phyloP scores from a whole-genome alignment of 2,888 invertebrate species.

The Mythimna impura region DNA sequence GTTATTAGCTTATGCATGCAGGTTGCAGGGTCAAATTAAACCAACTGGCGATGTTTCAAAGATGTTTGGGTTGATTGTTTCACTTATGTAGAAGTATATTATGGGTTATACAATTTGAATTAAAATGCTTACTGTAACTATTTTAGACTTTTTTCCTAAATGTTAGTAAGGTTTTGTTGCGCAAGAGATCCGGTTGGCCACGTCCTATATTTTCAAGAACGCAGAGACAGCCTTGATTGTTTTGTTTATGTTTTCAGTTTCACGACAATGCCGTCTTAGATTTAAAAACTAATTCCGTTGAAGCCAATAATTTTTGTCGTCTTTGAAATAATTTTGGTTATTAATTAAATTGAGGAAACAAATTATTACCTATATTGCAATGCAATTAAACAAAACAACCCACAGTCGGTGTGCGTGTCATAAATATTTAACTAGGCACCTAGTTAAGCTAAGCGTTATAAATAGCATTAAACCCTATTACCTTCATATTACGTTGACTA shows the following conservation, averaged over 20 bases:
- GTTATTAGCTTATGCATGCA: background rate
- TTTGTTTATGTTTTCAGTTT: constrained; percentile 34
- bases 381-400: constrained; percentile 16
- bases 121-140: background rate
- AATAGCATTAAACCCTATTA: background rate
- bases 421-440: constrained; percentile 10
- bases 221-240: constrained; percentile 45
- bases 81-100: too few species aligned
- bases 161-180: constrained; percentile 40
- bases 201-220: constrained; percentile 61
- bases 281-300: constrained; percentile 10
- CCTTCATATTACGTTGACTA: background rate
- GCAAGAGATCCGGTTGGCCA: constrained; percentile 50
- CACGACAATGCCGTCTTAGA: constrained; percentile 11
- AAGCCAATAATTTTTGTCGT: background rate
- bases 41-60: background rate
- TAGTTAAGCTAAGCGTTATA: background rate
- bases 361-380: background rate
- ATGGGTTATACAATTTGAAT: background rate
- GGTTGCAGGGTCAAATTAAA: background rate
- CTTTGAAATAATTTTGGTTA: background rate
- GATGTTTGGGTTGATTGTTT: background rate
- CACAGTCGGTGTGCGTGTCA: constrained; percentile 19
- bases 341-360: constrained; percentile 3
- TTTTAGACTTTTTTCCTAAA: constrained; percentile 9